Evolutionary conservation across 2,113 vertebrate species (phyloP).

Genomic region (Psilopsiagon aurifrons): DNA sequence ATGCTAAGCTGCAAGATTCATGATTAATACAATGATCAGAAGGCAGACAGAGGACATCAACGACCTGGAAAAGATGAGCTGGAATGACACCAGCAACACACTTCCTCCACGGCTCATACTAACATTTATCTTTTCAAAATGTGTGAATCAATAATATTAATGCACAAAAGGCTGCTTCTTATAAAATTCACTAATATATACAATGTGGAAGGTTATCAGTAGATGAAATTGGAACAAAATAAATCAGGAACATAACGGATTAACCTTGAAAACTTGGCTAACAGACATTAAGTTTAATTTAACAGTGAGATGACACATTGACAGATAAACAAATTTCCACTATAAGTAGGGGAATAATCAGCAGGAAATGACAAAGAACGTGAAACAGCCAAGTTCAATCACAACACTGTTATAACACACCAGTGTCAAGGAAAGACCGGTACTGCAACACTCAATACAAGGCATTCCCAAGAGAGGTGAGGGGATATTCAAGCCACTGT

Average conservation of each 20-base stretch:
- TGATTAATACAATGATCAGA: background rate
- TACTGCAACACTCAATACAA: background rate
- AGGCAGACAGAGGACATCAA: background rate
- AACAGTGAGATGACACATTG: background rate
- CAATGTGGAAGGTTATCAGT: background rate
- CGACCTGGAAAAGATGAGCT: background rate
- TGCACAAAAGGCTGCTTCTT: background rate
- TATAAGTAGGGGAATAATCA: background rate
- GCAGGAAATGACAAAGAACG: background rate
- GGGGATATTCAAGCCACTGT: background rate
- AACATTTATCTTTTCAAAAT: background rate
- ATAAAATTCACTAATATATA: background rate
- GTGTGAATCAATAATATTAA: background rate
- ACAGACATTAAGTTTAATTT: background rate
- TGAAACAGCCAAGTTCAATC: background rate
- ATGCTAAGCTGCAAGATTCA: background rate
- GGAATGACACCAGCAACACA: background rate
- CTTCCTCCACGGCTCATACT: background rate
- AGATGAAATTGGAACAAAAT: background rate
- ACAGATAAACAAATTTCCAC: background rate
- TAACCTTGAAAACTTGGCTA: background rate
- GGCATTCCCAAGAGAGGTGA: background rate
- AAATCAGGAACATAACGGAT: background rate
- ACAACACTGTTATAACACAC: background rate
- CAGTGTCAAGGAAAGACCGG: background rate